Evolutionary conservation across 2,113 vertebrate species (phyloP), one percentile per base, ranked within the genome.

Genomic region (Zosterops hypoxanthus): DNA sequence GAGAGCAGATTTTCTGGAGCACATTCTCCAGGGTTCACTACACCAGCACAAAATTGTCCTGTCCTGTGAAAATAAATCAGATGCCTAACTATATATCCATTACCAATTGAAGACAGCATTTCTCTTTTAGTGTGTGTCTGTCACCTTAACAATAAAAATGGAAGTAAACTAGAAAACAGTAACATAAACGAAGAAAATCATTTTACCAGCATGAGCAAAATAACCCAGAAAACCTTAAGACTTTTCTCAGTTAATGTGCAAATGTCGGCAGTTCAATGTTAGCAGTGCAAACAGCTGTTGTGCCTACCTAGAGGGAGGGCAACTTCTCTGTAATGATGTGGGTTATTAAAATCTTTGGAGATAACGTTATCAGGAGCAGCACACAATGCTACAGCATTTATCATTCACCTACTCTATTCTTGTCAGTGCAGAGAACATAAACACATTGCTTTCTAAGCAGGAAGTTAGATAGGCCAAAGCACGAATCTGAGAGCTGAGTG

Each of bases 291-390:
- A 88, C 28, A 65, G 60, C 31, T 49, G 52, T 31, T 78, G n/a
- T 69, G 46, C 46, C 78, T 90, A 61, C 28, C 26, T 44, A 52
- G 42, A 36, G 11, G 5, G 42, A 85, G 36, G 56, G 25, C 49
- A 78, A 69, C 11, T 66, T 41, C 56, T 57, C 42, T 65, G 24
- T 78, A 86, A 66, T 59, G 47, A 39, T 66, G 65, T 52, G 25
- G 17, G 39, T 90, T 82, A 90, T 88, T 92, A 88, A 88, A 92
- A 63, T 84, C 82, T 95, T 81, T 9, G 2, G 47, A 85, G 75
- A 78, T 57, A 82, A 61, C 23, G n/a, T 61, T 94, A 75, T 90
- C 82, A 92, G 86, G 52, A 86, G 39, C 47, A 49, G 70, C 61
- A 76, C 61, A 70, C 34, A 71, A 65, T 55, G 29, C 70, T 44